Base-by-base conservation (phyloP, 2,888 invertebrate species). In the Fragum fragum region DNA sequence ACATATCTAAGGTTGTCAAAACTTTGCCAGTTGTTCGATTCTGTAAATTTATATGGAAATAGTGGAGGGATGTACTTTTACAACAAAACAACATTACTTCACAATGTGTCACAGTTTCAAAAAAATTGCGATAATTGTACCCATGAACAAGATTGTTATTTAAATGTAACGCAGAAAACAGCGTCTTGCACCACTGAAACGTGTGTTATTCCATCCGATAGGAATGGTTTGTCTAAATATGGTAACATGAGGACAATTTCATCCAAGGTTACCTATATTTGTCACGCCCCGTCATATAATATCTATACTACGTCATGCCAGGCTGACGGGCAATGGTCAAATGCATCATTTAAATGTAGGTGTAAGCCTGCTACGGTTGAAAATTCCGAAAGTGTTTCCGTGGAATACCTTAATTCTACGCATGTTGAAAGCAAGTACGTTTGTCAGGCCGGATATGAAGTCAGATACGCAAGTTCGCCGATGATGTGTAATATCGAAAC, bases 401-500 rank as follows among this genome's bases (percentile, higher is more conserved):
- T 11, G 16, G 61, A 18, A 3, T 61, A 28, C 18, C 1, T 61
- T 6, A 61, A 61, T 18, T 21, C n/a, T 11, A 23, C 61, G 1
- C n/a, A 32, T n/a, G 32, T 61, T 6, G 32, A 16, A 28, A 18
- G 18, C 6, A 28, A 61, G 29, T 32, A 29, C 26, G 61, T 23
- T 18, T 61, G 61, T 61, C 29, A 26, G 7, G 2, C 29, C 11
- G 61, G 61, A 14, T 61, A 61, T 32, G 29, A 61, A 32, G 3
- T 32, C 14, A 23, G 61, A 28, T 61, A 61, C 32, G 32, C 26
- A 9, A 14, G 7, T 3, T 18, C 47, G 14, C 47, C 47, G 16
- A 47, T 47, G n/a, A 29, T 32, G 61, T 61, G 61, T 29, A 61
- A 61, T 32, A 7, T 61, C 7, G 32, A 61, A 28, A 61, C 29